phyloP scores from a whole-genome alignment of 1,140 invertebrate species.

The Cherax destructor region DNA sequence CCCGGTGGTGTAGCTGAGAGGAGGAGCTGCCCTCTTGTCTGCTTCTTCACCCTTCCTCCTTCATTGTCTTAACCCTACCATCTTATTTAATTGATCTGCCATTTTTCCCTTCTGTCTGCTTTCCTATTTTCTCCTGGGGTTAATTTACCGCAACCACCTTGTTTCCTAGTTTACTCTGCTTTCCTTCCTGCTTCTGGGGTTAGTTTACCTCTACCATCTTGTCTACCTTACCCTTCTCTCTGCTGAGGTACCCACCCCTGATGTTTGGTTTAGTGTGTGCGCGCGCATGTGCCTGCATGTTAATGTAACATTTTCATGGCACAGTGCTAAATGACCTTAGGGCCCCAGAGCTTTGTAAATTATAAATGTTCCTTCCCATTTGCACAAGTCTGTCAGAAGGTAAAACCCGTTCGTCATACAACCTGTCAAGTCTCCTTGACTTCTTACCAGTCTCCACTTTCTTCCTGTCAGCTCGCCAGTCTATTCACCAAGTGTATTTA shows the following conservation, averaged over 20 bases:
- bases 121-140: neutral
- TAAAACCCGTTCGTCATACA: too few species aligned
- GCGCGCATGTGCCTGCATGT: neutral
- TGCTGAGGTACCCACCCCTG: neutral
- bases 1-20: neutral
- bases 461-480: too few species aligned
- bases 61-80: neutral
- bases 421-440: too few species aligned
- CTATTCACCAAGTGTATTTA: too few species aligned
- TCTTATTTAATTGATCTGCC: too few species aligned
- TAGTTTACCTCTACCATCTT: neutral
- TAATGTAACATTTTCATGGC: neutral
- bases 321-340: too few species aligned
- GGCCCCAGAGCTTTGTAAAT: too few species aligned
- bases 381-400: too few species aligned
- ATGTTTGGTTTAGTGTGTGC: neutral
- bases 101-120: neutral
- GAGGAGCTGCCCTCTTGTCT: neutral
- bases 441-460: too few species aligned
- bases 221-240: constrained; percentile 8
- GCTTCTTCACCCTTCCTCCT: neutral
- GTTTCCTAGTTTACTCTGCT: neutral
- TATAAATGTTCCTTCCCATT: too few species aligned
- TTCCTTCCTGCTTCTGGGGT: neutral
- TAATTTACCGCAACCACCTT: neutral